A percentile compares a stretch with the other conserved stretches of the same genome.
Evolutionary conservation across 2,797 vertebrate genomes (phyloP).

Genomic region (Vespertilio murinus): DNA sequence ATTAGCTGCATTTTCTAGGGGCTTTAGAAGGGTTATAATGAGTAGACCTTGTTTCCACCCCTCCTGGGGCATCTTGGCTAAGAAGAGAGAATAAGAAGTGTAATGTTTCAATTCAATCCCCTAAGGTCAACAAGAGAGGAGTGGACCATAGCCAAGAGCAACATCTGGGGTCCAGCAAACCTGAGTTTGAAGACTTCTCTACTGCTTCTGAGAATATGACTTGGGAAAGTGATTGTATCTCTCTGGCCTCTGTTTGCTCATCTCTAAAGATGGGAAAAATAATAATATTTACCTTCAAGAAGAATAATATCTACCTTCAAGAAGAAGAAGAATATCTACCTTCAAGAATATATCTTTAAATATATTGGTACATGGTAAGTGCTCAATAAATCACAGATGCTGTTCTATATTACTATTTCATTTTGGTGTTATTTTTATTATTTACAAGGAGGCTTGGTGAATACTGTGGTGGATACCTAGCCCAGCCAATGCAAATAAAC

Average conservation of each 20-base stretch:
- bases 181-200: neutral
- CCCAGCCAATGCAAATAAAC: neutral
- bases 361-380: neutral
- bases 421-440: neutral
- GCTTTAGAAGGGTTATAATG: neutral
- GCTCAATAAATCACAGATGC: neutral
- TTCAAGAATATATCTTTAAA: neutral
- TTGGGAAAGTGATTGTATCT: neutral
- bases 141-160: accelerated
- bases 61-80: neutral
- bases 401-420: neutral
- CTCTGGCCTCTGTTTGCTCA: neutral
- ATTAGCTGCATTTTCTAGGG: neutral
- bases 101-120: neutral
- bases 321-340: neutral
- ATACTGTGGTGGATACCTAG: neutral
- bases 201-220: neutral
- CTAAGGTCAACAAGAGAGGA: neutral
- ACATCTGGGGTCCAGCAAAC: no score
- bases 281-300: neutral
- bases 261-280: neutral
- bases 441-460: neutral
- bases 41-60: neutral
- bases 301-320: no score
- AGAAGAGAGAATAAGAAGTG: neutral